Conservation (phyloP, 2,888 invertebrate species). For the Julus scanicus region DNA sequence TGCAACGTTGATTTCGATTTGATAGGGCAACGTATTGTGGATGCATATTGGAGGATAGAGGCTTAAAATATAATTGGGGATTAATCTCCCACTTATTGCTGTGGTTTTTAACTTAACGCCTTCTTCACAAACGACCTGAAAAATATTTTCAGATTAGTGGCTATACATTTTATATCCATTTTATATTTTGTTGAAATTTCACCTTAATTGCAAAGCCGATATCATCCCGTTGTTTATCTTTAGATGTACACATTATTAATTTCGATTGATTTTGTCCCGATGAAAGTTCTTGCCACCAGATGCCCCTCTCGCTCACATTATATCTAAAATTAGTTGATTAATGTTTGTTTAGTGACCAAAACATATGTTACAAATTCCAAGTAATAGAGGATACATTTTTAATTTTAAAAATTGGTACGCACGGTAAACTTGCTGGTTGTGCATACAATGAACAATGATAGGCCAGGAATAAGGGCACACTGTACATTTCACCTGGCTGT, state of each 20-base stretch:
- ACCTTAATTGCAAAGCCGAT: constrained; percentile 75
- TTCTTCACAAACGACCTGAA: constrained; percentile 69
- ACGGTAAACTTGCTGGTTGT: constrained; percentile 80
- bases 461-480: constrained; percentile 81
- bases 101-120: constrained; percentile 65
- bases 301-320: constrained; percentile 76
- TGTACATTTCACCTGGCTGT: constrained; percentile 79
- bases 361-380: too few relatives aligned
- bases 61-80: constrained; percentile 79
- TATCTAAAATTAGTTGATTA: constrained; percentile 70
- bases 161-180: too few relatives aligned
- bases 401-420: too few relatives aligned
- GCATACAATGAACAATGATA: constrained; percentile 82
- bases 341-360: constrained; percentile 6
- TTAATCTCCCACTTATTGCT: constrained; percentile 66
- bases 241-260: constrained; percentile 76
- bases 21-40: constrained; percentile 80
- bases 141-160: constrained; percentile 44
- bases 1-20: constrained; percentile 3
- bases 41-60: constrained; percentile 80
- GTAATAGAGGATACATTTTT: too few relatives aligned
- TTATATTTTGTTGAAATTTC: too few relatives aligned
- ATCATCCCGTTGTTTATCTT: constrained; percentile 66
- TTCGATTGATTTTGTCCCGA: constrained; percentile 75
- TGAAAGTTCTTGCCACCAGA: constrained; percentile 82